Evolutionary conservation across 1,140 invertebrate species (phyloP).

Genomic region (Notospermus geniculatus): DNA sequence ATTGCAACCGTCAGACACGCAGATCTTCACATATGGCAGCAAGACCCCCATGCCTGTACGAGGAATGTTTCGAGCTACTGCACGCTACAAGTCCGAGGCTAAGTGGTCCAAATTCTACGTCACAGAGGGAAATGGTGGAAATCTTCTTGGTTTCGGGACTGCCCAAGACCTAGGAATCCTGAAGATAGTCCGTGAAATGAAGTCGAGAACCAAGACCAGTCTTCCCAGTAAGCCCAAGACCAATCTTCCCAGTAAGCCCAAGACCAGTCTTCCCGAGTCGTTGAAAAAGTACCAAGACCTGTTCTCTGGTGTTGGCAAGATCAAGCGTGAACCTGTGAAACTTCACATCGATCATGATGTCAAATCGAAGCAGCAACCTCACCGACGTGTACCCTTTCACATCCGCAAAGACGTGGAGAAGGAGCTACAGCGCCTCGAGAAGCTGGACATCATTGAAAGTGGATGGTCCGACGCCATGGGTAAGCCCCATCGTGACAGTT

Average conservation of each 20-base stretch:
- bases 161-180: background rate
- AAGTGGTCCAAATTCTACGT: slow-evolving; percentile 13
- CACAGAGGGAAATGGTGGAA: background rate
- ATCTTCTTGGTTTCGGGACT: background rate
- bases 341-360: slow-evolving; percentile 31
- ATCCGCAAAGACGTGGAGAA: slow-evolving; percentile 21
- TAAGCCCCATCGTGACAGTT: slow-evolving; percentile 34
- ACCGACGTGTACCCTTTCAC: slow-evolving; percentile 27
- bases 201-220: no score
- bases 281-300: slow-evolving; percentile 8
- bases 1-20: no score
- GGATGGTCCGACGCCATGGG: slow-evolving; percentile 37
- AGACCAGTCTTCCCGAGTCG: background rate
- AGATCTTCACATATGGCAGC: no score
- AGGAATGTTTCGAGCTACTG: no score
- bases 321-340: slow-evolving; percentile 24
- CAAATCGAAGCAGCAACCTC: slow-evolving; percentile 21
- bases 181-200: background rate
- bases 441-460: slow-evolving; percentile 26
- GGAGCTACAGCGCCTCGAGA: slow-evolving; percentile 22
- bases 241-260: background rate
- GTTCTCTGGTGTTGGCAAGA: slow-evolving; percentile 29
- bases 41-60: no score
- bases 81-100: slow-evolving; percentile 13
- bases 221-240: slow-evolving; percentile 9